Base-by-base conservation (phyloP, 2,113 vertebrate species). In the Pelmatolapia mariae region DNA sequence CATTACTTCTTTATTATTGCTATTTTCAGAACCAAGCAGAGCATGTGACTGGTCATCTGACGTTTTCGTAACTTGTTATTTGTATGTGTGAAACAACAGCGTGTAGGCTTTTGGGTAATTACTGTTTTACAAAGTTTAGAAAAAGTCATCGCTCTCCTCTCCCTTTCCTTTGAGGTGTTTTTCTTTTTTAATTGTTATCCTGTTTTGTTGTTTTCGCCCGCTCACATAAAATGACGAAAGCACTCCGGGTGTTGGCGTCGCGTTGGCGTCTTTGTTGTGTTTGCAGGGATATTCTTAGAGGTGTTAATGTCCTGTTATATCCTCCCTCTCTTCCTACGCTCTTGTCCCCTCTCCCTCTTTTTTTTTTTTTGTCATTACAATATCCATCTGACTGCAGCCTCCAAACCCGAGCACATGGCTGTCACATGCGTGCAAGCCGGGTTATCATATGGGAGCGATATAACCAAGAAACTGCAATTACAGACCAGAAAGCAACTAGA, bases 11-110 rank as follows among this genome's bases (percentile, higher is more conserved):
- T 94, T 93, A 93, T 90, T 86, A 83, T 54, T 19, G 78, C 90
- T 95, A 95, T 94, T 91, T 94, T 94, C 92, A 91, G 78, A 90
- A 91, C 90, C 90, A 85, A 94, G 92, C 90, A 94, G 81, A 88
- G 89, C 79, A 91, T 54, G 84, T 92, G 91, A 96, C 91, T 84
- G 79, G 89, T 92, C 92, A 93, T 91, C 83, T 89, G 80, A 88
- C 82, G 80, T 87, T 88, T 89, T 87, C 10, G 59, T 8, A 84
- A 86, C 89, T 84, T 94, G 91, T 92, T 90, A 85, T 94, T 92
- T 81, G 79, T 31, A 84, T 86, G 84, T 85, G 89, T 90, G 88
- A 88, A 92, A 93, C 82, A 93, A 88, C 87, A 94, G 78, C 31
- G 15, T 18, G 2, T 8, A 71, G 29, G 85, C 15, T 90, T 91